A percentile compares a stretch with the other conserved stretches of the same genome.
phyloP scores from a whole-genome alignment of 2,113 vertebrate species.

The Paramormyrops kingsleyae region DNA sequence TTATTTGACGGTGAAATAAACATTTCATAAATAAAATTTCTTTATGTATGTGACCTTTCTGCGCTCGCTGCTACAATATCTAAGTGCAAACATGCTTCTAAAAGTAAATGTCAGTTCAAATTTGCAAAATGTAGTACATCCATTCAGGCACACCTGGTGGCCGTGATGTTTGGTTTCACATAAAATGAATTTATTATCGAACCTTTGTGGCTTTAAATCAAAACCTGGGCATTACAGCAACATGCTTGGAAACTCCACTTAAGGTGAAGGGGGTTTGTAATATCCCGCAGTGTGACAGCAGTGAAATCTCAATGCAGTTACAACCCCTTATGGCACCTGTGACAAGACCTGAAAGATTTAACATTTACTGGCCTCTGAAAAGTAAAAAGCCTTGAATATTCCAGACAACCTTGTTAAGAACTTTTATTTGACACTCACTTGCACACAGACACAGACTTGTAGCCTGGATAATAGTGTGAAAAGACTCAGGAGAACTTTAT shows the following conservation, averaged over 20 bases:
- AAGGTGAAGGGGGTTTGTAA: not conserved
- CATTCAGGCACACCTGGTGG: not conserved
- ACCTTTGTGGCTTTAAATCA: not conserved
- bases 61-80: not conserved
- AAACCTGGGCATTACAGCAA: not conserved
- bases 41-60: constrained; percentile 15
- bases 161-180: not conserved
- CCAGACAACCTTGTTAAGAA: not conserved
- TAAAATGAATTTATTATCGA: not conserved
- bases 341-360: not conserved
- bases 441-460: not conserved
- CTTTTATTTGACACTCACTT: not conserved
- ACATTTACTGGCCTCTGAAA: not conserved
- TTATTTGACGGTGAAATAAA: not conserved
- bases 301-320: not conserved
- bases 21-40: not conserved
- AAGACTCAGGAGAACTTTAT: not conserved
- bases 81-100: constrained; percentile 3
- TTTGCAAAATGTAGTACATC: not conserved
- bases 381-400: not conserved
- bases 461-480: not conserved
- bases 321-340: not conserved
- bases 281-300: not conserved
- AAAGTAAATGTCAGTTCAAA: constrained; percentile 14
- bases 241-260: not conserved